These are phyloP conservation scores for Encarsia formosa DNA, from an alignment of 2,888 invertebrate species.

Conservation along the genomic window DNA sequence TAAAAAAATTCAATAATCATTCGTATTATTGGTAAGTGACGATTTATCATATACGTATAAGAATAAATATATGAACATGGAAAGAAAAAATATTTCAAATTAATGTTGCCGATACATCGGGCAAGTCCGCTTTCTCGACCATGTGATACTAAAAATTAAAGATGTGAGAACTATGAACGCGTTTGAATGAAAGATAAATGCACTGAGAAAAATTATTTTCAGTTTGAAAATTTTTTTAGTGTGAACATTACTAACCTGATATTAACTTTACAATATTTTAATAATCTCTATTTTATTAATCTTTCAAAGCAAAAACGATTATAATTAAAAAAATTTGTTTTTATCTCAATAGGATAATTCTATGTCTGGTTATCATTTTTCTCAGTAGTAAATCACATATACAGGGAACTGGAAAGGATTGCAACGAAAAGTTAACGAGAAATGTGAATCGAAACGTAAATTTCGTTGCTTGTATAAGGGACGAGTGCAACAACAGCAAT, in stretches of 20 bases:
- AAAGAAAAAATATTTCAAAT: no score
- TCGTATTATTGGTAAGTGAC: no score
- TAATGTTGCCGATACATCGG: no score
- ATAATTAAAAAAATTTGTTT: not conserved
- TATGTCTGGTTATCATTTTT: not conserved
- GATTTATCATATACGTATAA: no score
- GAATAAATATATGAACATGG: no score
- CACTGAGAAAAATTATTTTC: slow-evolving; percentile 1
- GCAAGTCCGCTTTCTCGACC: slow-evolving; percentile 36
- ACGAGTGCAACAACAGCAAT: slow-evolving; percentile 22
- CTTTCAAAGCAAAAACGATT: no score
- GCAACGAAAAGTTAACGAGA: slow-evolving; percentile 24
- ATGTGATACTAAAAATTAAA: slow-evolving; percentile 41
- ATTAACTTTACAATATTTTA: no score
- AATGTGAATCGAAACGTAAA: slow-evolving; percentile 8
- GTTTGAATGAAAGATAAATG: not conserved
- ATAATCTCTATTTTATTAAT: no score
- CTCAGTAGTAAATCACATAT: not conserved
- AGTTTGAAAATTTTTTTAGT: not conserved
- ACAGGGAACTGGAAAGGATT: not conserved
- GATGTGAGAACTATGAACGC: not conserved
- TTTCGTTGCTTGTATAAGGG: slow-evolving; percentile 9
- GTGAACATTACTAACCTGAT: not conserved
- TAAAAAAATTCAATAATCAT: no score
- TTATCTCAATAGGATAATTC: not conserved